phyloP scores from a whole-genome alignment of 2,888 invertebrate species.

The Pycnomerus fuliginosus region DNA sequence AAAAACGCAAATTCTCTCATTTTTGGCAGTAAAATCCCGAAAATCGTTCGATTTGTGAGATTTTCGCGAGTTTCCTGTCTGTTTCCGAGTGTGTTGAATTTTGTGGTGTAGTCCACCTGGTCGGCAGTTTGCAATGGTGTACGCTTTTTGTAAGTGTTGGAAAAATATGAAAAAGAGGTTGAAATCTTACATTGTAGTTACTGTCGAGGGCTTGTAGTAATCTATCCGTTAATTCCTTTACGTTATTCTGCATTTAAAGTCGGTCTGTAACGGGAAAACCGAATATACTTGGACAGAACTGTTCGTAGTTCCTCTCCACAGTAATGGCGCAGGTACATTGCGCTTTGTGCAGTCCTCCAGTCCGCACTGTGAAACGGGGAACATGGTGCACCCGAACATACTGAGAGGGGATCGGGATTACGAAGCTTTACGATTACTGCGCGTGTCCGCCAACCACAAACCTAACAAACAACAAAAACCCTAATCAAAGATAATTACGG shows the following conservation, averaged over 20 bases:
- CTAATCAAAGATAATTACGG: no score
- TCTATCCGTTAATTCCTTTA: slow-evolving; percentile 91
- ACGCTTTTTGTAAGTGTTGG: slow-evolving; percentile 9
- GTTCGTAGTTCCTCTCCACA: slow-evolving; percentile 53
- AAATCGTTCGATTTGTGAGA: not conserved
- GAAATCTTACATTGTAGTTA: slow-evolving; percentile 93
- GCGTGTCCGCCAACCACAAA: slow-evolving; percentile 37
- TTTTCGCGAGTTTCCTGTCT: not conserved
- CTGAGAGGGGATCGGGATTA: slow-evolving; percentile 53
- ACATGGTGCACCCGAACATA: slow-evolving; percentile 54
- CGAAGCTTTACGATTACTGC: slow-evolving; percentile 45
- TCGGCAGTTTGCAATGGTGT: slow-evolving; percentile 21
- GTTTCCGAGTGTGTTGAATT: not conserved
- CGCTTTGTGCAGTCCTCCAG: slow-evolving; percentile 53
- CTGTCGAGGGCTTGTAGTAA: slow-evolving; percentile 95
- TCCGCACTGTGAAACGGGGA: slow-evolving; percentile 54
- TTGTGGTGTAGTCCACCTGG: slow-evolving; percentile 47
- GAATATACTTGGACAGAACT: slow-evolving; percentile 52
- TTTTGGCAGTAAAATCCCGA: slow-evolving; percentile 4
- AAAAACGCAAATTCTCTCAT: slow-evolving; percentile 5
- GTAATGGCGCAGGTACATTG: slow-evolving; percentile 56
- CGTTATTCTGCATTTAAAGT: slow-evolving; percentile 78
- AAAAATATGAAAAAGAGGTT: slow-evolving; percentile 11
- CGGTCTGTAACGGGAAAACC: slow-evolving; percentile 54
- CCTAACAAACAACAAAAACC: slow-evolving; percentile 13